Conservation (phyloP, 2,797 vertebrate genomes). For the Crenichthys baileyi region DNA sequence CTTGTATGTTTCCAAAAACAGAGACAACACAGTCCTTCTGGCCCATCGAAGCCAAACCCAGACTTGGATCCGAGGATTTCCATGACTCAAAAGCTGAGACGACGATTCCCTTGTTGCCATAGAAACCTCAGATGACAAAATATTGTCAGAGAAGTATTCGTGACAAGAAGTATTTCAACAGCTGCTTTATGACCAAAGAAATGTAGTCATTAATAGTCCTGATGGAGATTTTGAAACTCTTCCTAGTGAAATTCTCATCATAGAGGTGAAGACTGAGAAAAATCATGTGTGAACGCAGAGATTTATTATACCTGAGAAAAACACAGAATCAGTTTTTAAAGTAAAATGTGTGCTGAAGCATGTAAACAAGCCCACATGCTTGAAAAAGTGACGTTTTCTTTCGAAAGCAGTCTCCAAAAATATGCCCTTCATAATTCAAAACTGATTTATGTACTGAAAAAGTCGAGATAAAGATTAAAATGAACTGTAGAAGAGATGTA, state of each 20-base stretch:
- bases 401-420: too few species aligned
- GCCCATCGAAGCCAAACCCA: slow-evolving; percentile 63
- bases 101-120: slow-evolving; percentile 71
- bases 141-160: slow-evolving; percentile 70
- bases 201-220: slow-evolving; percentile 63
- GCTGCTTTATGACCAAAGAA: slow-evolving; percentile 67
- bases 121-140: slow-evolving; percentile 68
- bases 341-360: not conserved
- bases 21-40: slow-evolving; percentile 62
- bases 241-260: slow-evolving; percentile 41
- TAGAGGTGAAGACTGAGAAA: slow-evolving; percentile 38
- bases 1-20: slow-evolving; percentile 57
- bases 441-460: not conserved
- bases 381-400: not conserved
- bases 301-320: not conserved
- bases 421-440: too few species aligned
- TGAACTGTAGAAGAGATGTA: not conserved
- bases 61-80: slow-evolving; percentile 67
- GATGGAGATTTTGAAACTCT: slow-evolving; percentile 51
- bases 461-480: not conserved
- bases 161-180: slow-evolving; percentile 70
- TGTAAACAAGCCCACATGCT: not conserved
- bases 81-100: slow-evolving; percentile 70
- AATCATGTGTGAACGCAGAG: slow-evolving; percentile 16
- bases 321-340: not conserved